phyloP scores from a whole-genome alignment of 1,140 invertebrate species.

The Brachionus rubens region DNA sequence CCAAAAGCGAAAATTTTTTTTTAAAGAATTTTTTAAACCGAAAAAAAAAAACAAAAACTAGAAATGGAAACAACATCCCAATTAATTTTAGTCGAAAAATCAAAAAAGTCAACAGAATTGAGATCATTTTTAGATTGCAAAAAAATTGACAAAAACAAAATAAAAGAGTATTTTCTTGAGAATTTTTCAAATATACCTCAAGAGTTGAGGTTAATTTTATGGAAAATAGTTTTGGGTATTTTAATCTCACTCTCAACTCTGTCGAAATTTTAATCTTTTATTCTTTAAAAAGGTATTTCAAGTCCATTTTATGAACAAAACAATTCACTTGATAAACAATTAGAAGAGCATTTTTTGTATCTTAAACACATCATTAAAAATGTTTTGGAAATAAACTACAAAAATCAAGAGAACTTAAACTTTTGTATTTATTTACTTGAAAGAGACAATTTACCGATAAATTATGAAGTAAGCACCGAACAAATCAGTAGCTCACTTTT shows the following conservation, averaged over 20 bases:
- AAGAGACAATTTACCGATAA: conserved; percentile 9
- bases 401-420: conserved; percentile 17
- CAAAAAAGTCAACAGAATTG: neutral
- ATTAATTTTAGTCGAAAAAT: neutral
- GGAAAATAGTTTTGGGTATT: conserved; percentile 39
- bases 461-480: neutral
- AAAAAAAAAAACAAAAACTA: no score
- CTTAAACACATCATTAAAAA: conserved; percentile 4
- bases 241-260: no score
- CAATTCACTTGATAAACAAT: neutral
- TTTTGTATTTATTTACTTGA: conserved; percentile 32
- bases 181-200: conserved; percentile 36
- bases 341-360: neutral
- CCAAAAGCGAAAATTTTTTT: no score
- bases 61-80: neutral
- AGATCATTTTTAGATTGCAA: conserved; percentile 8
- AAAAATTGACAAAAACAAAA: conserved; percentile 11
- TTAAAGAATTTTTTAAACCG: no score
- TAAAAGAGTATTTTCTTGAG: conserved; percentile 38
- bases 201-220: conserved; percentile 29
- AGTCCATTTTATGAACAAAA: conserved; percentile 22
- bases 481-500: neutral
- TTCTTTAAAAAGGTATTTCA: conserved; percentile 28
- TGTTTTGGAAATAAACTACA: neutral
- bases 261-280: no score